Evolutionary conservation across 2,113 vertebrate species (phyloP), one percentile per base, ranked within the genome.

Genomic region (Pterocles gutturalis): DNA sequence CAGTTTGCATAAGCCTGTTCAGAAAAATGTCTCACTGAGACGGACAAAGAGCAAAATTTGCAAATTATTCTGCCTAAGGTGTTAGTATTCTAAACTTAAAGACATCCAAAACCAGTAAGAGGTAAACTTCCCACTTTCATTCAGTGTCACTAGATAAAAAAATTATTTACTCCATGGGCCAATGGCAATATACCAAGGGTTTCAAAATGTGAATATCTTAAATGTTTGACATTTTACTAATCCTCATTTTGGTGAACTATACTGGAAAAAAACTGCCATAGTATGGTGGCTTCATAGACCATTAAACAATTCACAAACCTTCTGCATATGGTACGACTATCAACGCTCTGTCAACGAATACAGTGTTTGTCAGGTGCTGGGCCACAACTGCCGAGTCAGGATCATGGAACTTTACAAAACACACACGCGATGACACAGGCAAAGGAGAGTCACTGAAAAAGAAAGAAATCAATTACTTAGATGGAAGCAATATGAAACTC

Each of bases 341-440:
- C 99, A 99, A 97, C 89, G 99, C 99, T 99, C 99, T 98, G 99
- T 99, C 99, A 99, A 99, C 99, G 98, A 99, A 99, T 94, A 99
- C 99, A 94, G 99, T 99, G 98, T 99, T 99, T 95, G 99, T 99
- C 99, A 99, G 99, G 71, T 99, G 99, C 98, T 99, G 99, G 62
- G 99, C 99, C 98, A 99, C 99, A 97, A 99, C 99, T 96, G 99
- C 99, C 9, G 99, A 99, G 97, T 99, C 99, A 25, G 99, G 97
- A 96, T 99, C 99, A 97, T 98, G 99, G 99, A 99, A 99, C 99
- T 99, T 99, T 99, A 99, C 99, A 99, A 99, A 99, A 99, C 99
- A 99, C 97, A 99, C 99, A 97, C 99, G 99, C 93, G 99, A 99
- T 90, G 99, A 99, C 96, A 99, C 99, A 96, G 99, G 99, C 99